Percentiles rank a stretch among this genome's conserved stretches.
phyloP scores from a whole-genome alignment of 2,888 invertebrate species.

The Dryocosmus kuriphilus region DNA sequence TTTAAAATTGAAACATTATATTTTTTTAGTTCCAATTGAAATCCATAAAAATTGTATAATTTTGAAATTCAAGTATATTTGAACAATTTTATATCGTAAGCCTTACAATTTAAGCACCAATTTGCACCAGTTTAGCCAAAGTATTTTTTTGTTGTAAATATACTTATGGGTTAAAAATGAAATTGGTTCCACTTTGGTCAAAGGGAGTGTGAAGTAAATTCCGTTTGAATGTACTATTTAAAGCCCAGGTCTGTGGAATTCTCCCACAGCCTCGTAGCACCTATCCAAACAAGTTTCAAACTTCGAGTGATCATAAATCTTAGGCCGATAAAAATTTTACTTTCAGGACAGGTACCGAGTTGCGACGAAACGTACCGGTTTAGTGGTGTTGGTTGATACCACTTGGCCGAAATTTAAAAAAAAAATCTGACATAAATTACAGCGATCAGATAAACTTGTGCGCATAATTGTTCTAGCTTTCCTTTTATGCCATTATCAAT shows the following conservation, averaged over 20 bases:
- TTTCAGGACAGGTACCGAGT: slow-evolving; percentile 27
- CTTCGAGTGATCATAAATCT: slow-evolving; percentile 34
- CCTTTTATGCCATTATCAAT: neutral
- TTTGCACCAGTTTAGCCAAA: neutral
- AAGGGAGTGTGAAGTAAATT: neutral
- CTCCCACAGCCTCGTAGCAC: neutral
- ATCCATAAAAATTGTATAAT: too few relatives aligned
- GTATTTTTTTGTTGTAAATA: neutral
- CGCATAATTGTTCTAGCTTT: neutral
- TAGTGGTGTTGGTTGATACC: neutral
- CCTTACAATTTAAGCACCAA: too few relatives aligned
- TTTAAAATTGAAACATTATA: too few relatives aligned
- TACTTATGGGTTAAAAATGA: neutral
- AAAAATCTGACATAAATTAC: neutral
- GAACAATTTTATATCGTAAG: too few relatives aligned
- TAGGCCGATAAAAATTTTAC: slow-evolving; percentile 32
- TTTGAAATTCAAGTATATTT: too few relatives aligned
- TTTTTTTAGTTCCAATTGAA: too few relatives aligned
- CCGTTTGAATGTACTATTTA: slow-evolving; percentile 5
- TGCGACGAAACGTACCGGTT: neutral
- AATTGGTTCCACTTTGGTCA: neutral
- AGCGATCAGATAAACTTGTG: neutral
- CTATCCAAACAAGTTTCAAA: slow-evolving; percentile 36
- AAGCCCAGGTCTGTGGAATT: slow-evolving; percentile 18
- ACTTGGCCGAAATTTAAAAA: neutral